Conservation (phyloP, 2,888 invertebrate species). For the Philaethria dido region DNA sequence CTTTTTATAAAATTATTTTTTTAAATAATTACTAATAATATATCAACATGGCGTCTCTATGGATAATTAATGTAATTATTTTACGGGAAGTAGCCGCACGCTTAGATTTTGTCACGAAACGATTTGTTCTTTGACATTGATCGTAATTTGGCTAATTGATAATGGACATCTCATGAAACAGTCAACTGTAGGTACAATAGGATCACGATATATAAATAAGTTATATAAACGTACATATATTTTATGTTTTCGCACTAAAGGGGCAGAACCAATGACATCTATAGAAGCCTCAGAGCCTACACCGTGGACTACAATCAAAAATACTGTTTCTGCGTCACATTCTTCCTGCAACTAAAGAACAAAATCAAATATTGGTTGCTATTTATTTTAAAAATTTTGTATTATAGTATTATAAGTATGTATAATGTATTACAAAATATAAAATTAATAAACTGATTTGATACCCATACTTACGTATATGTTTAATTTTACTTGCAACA, state of each 20-base stretch:
- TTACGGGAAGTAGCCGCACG: too few species aligned
- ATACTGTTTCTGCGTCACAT: constrained; percentile 80
- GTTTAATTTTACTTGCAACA: constrained; percentile 81
- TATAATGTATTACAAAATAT: not conserved
- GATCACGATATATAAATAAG: not conserved
- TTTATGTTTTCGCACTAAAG: constrained; percentile 77
- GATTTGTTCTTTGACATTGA: too few species aligned
- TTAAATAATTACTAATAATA: too few species aligned
- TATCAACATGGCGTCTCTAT: too few species aligned
- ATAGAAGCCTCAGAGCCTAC: constrained; percentile 84
- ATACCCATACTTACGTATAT: constrained; percentile 11
- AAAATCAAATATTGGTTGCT: not conserved
- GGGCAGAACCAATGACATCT: constrained; percentile 80
- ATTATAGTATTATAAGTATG: too few species aligned
- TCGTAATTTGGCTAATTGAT: too few species aligned
- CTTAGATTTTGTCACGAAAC: too few species aligned
- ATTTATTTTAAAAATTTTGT: too few species aligned
- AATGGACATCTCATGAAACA: too few species aligned
- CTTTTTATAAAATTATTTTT: too few species aligned
- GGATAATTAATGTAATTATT: too few species aligned
- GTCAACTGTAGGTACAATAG: too few species aligned
- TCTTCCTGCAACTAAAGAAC: constrained; percentile 66
- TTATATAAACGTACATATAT: constrained; percentile 68
- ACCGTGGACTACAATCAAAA: constrained; percentile 80
- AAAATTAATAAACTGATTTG: not conserved